A percentile compares a stretch with the other conserved stretches of the same genome.
Evolutionary conservation across 2,113 vertebrate genomes (phyloP).

Genomic region (Xenopus laevis): DNA sequence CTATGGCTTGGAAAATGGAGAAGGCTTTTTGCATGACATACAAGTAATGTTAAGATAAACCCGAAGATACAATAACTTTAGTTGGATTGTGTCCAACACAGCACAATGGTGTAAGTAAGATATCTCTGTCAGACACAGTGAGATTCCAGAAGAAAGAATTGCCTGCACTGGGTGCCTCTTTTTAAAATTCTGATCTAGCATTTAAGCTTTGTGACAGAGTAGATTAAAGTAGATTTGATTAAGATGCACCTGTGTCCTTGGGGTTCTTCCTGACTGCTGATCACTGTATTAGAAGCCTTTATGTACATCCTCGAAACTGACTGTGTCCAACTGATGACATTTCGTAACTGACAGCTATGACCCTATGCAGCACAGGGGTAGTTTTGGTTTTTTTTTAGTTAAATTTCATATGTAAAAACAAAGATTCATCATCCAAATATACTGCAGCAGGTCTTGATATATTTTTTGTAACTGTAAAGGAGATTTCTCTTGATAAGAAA

Average conservation of each 20-base stretch:
- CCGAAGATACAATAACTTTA: too few species aligned
- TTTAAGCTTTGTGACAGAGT: conserved; percentile 27
- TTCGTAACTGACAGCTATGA: background rate
- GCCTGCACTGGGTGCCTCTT: background rate
- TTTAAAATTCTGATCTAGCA: conserved; percentile 20
- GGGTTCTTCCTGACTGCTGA: conserved; percentile 11
- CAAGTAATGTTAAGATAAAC: too few species aligned
- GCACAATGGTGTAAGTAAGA: background rate
- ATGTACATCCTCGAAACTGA: background rate
- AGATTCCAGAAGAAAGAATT: background rate
- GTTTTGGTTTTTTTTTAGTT: background rate
- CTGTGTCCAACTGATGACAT: conserved; percentile 12
- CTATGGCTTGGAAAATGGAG: too few species aligned
- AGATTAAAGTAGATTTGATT: conserved; percentile 26
- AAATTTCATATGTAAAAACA: conserved; percentile 1
- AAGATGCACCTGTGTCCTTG: conserved; percentile 23
- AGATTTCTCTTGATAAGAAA: too few species aligned
- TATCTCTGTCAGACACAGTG: background rate
- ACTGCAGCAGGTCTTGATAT: background rate
- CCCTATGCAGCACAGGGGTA: background rate
- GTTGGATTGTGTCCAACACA: background rate
- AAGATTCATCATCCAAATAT: background rate
- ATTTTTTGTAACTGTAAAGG: background rate
- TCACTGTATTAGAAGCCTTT: conserved; percentile 7
- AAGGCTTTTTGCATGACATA: too few species aligned